Percentiles rank a stretch among this genome's conserved stretches.
These are phyloP conservation scores for Apotomis turbidana DNA, from an alignment of 2,888 invertebrate species.

Conservation along the genomic window DNA sequence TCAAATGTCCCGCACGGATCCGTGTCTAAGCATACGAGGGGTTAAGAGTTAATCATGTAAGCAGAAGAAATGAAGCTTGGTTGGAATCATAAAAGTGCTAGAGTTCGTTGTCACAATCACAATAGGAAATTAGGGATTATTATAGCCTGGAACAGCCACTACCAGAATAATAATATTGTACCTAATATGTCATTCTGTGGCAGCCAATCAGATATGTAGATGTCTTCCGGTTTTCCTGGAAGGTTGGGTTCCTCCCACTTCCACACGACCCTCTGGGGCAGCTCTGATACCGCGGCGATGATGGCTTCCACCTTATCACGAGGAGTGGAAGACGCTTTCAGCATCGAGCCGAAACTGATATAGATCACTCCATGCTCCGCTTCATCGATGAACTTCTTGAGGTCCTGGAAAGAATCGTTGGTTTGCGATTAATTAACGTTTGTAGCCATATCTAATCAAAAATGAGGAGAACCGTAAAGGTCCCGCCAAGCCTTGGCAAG, in stretches of 20 bases:
- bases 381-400: conserved; percentile 86
- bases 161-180: conserved; percentile 53
- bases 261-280: conserved; percentile 89
- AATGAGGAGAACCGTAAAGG: too few relatives aligned
- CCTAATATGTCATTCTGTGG: conserved; percentile 88
- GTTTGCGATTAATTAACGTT: neutral
- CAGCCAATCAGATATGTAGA: conserved; percentile 85
- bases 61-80: too few relatives aligned
- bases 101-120: too few relatives aligned
- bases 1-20: too few relatives aligned
- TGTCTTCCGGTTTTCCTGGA: conserved; percentile 83
- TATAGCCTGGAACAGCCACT: too few relatives aligned
- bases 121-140: too few relatives aligned
- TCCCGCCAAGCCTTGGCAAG: too few relatives aligned
- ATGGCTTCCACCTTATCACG: conserved; percentile 84
- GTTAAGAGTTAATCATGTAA: too few relatives aligned
- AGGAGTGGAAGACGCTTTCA: conserved; percentile 85
- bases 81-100: too few relatives aligned
- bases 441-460: too few relatives aligned
- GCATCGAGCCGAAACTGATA: conserved; percentile 91
- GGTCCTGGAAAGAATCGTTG: conserved; percentile 67
- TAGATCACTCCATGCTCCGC: conserved; percentile 87
- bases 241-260: conserved; percentile 88
- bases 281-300: conserved; percentile 82
- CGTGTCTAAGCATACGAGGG: too few relatives aligned